Evolutionary conservation across 2,888 invertebrate species (phyloP), one percentile per base, ranked within the genome.

Genomic region (Dione juno): DNA sequence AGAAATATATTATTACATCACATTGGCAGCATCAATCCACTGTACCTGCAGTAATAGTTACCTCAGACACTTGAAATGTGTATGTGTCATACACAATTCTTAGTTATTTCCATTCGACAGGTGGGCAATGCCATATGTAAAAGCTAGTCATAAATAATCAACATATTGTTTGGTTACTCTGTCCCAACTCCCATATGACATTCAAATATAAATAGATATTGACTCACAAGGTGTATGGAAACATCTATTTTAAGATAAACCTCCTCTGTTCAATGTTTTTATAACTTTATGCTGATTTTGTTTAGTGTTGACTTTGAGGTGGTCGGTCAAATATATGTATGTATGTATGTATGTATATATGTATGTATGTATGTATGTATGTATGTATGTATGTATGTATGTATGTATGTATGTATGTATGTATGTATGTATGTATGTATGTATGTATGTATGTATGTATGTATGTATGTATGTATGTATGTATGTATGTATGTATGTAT

Each of bases 201-300:
- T 69, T 58, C 37, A 57, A 16, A 59, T 66, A 68, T 48, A 69
- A 73, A 71, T 71, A 73, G 52, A 14, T 13, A 54, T 71, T 69
- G 73, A 73, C 69, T 71, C 73, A 69, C 68, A 63, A 64, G 66
- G 68, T 14, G 21, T 41, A 71, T 69, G 28, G 64, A 37, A 70
- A 59, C 48, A 50, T 69, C 73, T 73, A 73, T 73, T 73, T 73
- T 43, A 41, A 71, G 73, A 63, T 35, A n/a, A 54, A 72, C 70
- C 72, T 70, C 65, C 70, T 61, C 41, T 50, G 70, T 73, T 52
- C 50, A 67, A 54, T 41, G 45, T 58, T 59, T 58, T 68, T 68
- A 63, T 63, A 45, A 53, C 45, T 43, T 53, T 41, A 61, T 10
- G 53, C 45, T 59, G n/a, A 61, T 61, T 16, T 45, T 28, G 45